Conservation (phyloP, 2,797 vertebrate species). For the Scyliorhinus canicula region DNA sequence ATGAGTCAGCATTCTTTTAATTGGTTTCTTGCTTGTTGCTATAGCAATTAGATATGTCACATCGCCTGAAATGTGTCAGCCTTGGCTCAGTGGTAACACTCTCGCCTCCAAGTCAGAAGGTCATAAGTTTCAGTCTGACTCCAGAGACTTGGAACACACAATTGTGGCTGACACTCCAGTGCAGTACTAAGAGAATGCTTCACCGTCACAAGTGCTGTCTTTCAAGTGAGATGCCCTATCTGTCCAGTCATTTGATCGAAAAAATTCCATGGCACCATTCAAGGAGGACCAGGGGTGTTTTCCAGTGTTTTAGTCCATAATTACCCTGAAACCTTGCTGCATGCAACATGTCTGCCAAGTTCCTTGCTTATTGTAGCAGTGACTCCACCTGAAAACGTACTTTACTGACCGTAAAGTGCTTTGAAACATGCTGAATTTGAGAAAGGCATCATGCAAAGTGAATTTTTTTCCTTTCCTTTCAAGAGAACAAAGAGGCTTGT, state of each 20-base stretch:
- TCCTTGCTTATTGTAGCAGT: neutral
- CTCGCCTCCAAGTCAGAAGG: neutral
- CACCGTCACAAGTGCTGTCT: no score
- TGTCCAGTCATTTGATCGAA: no score
- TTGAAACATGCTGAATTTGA: no score
- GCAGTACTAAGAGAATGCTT: no score
- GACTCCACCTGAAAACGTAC: neutral
- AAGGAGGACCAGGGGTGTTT: no score
- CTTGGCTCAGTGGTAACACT: neutral
- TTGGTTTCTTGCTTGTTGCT: conserved; percentile 18
- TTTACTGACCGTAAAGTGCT: no score
- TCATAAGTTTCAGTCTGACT: neutral
- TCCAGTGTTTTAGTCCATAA: no score
- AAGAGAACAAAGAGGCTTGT: neutral
- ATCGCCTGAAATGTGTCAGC: neutral
- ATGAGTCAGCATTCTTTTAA: conserved; percentile 16
- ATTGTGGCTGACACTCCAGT: no score
- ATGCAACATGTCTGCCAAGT: neutral
- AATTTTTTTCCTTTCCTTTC: neutral
- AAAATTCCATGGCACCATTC: no score
- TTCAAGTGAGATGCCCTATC: no score
- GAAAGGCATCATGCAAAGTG: neutral
- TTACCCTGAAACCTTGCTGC: neutral
- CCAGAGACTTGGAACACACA: neutral
- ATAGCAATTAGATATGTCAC: neutral